Evolutionary conservation across 2,113 vertebrate genomes (phyloP), one percentile per base, ranked within the genome.

Genomic region (Rhodinocichla rosea): DNA sequence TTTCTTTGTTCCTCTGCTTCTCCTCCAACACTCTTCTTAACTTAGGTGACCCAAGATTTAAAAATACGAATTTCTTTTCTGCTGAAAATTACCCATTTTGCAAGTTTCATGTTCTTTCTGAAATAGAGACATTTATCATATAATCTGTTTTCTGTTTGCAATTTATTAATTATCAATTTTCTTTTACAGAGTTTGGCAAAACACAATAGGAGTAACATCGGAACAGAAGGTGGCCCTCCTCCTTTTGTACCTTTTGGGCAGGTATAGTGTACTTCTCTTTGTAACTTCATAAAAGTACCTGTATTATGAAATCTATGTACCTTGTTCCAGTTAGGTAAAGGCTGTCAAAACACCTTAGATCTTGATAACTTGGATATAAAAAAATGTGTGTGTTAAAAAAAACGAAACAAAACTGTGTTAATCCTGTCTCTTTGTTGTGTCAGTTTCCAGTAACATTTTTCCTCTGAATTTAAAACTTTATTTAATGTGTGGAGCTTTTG

Each of bases 171-270:
- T 44, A 59, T 23, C 3, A 47, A 3, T 20, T 65, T 92, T 97
- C 49, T 86, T 93, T 95, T 79, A 62, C 92, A 99, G 99, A 99
- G 99, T 97, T 98, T 99, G 97, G 99, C 99, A 87, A 99, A 99
- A 96, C 99, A 99, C 97, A 99, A 96, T 97, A 98, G 99, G 97
- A 99, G 97, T 95, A 99, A 99, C 97, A 99, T 99, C 89, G 99
- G 99, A 95, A 99, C 99, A 8, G 99, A 99, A 97, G 99, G 99
- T 57, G 99, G 99, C 83, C 99, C 99, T n/a, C 99, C 99, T 92
- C 99, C 99, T 68, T 99, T 99, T 97, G 96, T 99, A 84, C 99
- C 99, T 91, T 99, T 99, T 96, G 99, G 99, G 90, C 99, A 99
- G 99, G 99, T 99, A 97, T 23, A 95, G 80, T 80, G 15, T 49